Percentiles rank a stretch among this genome's conserved stretches.
phyloP scores from a whole-genome alignment of 1,140 invertebrate species.

The Bombyx mandarina region DNA sequence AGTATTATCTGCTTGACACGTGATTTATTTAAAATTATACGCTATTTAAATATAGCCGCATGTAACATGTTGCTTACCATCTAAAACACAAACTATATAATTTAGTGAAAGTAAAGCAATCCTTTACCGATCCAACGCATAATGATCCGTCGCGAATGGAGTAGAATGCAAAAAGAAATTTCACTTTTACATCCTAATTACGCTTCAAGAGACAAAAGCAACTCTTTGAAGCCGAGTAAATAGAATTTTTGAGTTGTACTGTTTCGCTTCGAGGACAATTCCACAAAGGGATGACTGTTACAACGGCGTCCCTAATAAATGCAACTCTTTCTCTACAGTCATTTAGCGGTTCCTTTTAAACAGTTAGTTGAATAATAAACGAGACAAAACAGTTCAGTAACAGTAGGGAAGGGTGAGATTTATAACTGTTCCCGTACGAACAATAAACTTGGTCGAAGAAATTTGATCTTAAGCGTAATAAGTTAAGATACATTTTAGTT shows the following conservation, averaged over 20 bases:
- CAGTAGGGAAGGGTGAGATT: slow-evolving; percentile 40
- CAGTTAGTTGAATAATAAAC: slow-evolving; percentile 30
- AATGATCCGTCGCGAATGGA: slow-evolving; percentile 45
- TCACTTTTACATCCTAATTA: slow-evolving; percentile 66
- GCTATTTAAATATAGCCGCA: too few species aligned
- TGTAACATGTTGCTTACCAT: too few species aligned
- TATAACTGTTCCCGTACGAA: slow-evolving; percentile 9
- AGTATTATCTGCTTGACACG: too few species aligned
- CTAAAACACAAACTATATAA: not conserved
- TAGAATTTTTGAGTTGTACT: slow-evolving; percentile 43
- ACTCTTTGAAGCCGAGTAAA: slow-evolving; percentile 32
- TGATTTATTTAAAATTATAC: too few species aligned
- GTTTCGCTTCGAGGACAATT: slow-evolving; percentile 34
- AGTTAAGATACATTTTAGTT: not conserved
- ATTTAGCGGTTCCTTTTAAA: slow-evolving; percentile 45
- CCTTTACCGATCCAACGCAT: slow-evolving; percentile 21
- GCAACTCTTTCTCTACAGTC: slow-evolving; percentile 47
- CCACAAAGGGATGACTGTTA: slow-evolving; percentile 22
- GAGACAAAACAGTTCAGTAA: slow-evolving; percentile 36
- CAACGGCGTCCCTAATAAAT: slow-evolving; percentile 44
- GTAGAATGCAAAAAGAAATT: slow-evolving; percentile 38
- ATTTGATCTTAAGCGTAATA: slow-evolving; percentile 6
- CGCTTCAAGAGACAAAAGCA: slow-evolving; percentile 33
- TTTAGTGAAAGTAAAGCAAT: slow-evolving; percentile 45
- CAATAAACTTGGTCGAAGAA: slow-evolving; percentile 13